phyloP scores from a whole-genome alignment of 2,113 vertebrate species.

The Coryphaenoides rupestris region DNA sequence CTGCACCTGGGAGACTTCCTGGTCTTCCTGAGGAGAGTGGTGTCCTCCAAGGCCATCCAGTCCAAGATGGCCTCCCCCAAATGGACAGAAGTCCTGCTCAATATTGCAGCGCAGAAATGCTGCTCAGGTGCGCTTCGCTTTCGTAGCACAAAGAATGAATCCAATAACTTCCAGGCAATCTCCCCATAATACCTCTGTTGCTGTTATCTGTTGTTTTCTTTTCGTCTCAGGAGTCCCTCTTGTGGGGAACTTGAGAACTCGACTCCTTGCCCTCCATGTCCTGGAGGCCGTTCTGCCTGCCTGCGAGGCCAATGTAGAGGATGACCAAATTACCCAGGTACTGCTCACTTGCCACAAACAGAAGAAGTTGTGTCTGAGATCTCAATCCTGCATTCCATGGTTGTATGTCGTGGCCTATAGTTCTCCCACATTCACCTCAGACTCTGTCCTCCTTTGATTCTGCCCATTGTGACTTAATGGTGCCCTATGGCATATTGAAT shows the following conservation, averaged over 20 bases:
- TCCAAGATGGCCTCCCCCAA: slow-evolving; percentile 98
- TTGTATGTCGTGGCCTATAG: too few species aligned
- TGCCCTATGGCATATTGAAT: too few species aligned
- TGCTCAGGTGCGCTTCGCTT: slow-evolving; percentile 82
- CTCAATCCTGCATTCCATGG: too few species aligned
- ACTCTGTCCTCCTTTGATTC: too few species aligned
- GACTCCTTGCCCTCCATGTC: slow-evolving; percentile 91
- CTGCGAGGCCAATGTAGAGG: slow-evolving; percentile 89
- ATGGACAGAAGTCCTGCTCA: slow-evolving; percentile 96
- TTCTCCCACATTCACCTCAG: too few species aligned
- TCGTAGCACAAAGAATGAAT: neutral
- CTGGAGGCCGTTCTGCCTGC: slow-evolving; percentile 96
- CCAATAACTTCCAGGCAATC: too few species aligned
- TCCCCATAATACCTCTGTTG: too few species aligned
- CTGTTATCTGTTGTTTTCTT: too few species aligned
- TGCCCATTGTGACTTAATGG: too few species aligned
- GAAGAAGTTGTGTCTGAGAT: too few species aligned
- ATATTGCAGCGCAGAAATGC: slow-evolving; percentile 96
- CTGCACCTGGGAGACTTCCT: slow-evolving; percentile 94
- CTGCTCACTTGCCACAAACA: neutral
- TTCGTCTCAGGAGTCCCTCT: slow-evolving; percentile 81
- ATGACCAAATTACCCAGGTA: slow-evolving; percentile 94
- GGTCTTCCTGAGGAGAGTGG: slow-evolving; percentile 92
- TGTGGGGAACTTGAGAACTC: slow-evolving; percentile 92
- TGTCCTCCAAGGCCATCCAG: slow-evolving; percentile 97